Conservation (phyloP, 1,140 invertebrate genomes). For the Cryptotermes secundus region DNA sequence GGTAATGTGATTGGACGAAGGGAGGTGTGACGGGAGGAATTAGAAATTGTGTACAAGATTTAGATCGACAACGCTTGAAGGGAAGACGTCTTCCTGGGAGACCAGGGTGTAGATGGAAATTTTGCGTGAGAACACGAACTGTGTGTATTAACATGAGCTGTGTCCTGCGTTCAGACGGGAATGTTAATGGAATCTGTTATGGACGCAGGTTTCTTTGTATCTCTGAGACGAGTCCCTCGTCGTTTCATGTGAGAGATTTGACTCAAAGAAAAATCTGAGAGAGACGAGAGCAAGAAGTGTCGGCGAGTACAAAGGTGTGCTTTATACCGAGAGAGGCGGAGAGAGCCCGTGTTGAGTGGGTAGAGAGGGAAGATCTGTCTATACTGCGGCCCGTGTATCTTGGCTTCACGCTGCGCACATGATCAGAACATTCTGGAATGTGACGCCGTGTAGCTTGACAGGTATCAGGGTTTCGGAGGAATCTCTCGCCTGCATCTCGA, state of each 20-base stretch:
- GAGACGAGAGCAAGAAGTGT: not conserved
- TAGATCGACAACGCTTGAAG: too few relatives aligned
- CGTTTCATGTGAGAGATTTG: not conserved
- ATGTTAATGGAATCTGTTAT: not conserved
- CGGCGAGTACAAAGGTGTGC: not conserved
- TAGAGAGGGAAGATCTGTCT: not conserved
- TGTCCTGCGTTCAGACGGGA: not conserved
- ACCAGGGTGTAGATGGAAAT: too few relatives aligned
- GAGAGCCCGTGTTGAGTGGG: not conserved
- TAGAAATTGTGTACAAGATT: too few relatives aligned
- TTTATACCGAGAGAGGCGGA: not conserved
- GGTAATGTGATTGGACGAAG: too few relatives aligned
- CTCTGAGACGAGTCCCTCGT: not conserved
- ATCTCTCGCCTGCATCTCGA: too few relatives aligned
- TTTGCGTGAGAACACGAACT: too few relatives aligned
- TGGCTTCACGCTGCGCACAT: not conserved
- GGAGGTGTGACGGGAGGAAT: too few relatives aligned
- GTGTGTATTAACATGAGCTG: too few relatives aligned
- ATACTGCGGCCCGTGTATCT: not conserved
- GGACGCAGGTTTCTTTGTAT: not conserved
- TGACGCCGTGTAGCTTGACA: too few relatives aligned
- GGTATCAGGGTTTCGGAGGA: too few relatives aligned
- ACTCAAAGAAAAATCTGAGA: conserved; percentile 3
- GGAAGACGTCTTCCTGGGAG: too few relatives aligned
- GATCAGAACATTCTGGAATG: too few relatives aligned